These are phyloP conservation scores for Chromoteleia sp. DNA, from an alignment of 2,888 invertebrate species.

Conservation along the genomic window DNA sequence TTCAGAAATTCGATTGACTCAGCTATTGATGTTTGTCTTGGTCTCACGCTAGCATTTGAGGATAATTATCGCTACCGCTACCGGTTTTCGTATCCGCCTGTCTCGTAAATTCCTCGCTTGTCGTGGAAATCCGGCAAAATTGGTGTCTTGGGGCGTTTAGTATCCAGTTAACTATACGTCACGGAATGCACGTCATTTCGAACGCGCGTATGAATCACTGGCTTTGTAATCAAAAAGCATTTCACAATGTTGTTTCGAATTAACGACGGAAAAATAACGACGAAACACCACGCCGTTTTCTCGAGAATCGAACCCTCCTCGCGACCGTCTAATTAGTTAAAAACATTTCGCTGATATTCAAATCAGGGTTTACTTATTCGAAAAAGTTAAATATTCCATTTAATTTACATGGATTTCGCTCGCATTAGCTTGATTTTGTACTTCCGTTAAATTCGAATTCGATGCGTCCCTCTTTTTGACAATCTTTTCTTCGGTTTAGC, in stretches of 20 bases:
- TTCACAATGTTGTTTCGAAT: not conserved
- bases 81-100: constrained; percentile 56
- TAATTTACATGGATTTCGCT: constrained; percentile 36
- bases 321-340: constrained; percentile 26
- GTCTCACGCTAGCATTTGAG: constrained; percentile 50
- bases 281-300: too few species aligned
- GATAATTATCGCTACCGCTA: constrained; percentile 63
- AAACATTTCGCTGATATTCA: constrained; percentile 31
- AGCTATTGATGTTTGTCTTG: constrained; percentile 69
- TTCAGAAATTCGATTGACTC: constrained; percentile 56
- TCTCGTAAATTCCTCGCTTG: constrained; percentile 67
- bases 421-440: constrained; percentile 36
- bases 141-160: constrained; percentile 62
- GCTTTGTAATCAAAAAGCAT: not conserved
- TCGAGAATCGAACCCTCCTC: too few species aligned
- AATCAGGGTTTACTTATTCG: constrained; percentile 13
- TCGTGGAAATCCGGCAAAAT: constrained; percentile 60
- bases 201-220: constrained; percentile 10
- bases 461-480: constrained; percentile 9
- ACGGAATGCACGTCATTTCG: constrained; percentile 15
- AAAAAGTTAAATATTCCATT: constrained; percentile 33
- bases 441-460: constrained; percentile 27
- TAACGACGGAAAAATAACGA: too few species aligned
- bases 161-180: constrained; percentile 51
- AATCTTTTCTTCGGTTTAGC: constrained; percentile 14